Conservation (phyloP, 2,797 vertebrate genomes). For the Poecilia wingei region DNA sequence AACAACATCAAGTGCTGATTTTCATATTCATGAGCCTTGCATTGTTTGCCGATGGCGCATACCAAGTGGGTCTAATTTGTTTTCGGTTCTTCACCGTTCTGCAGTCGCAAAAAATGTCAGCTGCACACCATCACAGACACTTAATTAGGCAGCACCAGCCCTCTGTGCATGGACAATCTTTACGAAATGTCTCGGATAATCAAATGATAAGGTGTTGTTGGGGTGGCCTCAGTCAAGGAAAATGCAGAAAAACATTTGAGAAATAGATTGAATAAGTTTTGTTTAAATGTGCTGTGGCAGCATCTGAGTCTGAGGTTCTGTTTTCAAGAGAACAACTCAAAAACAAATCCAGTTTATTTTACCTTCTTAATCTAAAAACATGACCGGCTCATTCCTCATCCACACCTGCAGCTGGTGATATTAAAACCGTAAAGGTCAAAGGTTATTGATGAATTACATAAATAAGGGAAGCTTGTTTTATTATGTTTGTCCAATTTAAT, state of each 20-base stretch:
- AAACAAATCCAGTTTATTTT: not conserved
- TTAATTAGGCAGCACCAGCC: slow-evolving; percentile 66
- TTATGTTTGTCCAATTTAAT: too few species aligned
- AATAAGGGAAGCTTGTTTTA: too few species aligned
- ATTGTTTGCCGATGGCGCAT: slow-evolving; percentile 54
- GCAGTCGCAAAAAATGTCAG: slow-evolving; percentile 45
- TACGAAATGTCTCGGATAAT: slow-evolving; percentile 57
- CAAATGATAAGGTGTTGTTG: slow-evolving; percentile 50
- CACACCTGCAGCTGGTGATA: too few species aligned
- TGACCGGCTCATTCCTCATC: too few species aligned
- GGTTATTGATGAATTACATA: too few species aligned
- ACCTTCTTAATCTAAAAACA: not conserved
- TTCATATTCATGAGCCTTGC: slow-evolving; percentile 61
- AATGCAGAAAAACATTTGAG: slow-evolving; percentile 26
- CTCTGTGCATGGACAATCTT: slow-evolving; percentile 19
- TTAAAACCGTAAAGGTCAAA: too few species aligned
- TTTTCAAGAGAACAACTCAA: not conserved
- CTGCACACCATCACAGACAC: slow-evolving; percentile 52
- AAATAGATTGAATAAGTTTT: slow-evolving; percentile 18
- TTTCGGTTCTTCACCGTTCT: slow-evolving; percentile 34
- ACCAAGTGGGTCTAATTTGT: slow-evolving; percentile 60
- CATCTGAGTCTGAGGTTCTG: not conserved
- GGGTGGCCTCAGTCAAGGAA: slow-evolving; percentile 27
- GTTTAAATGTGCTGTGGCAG: slow-evolving; percentile 3
- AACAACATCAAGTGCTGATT: slow-evolving; percentile 27